These are phyloP conservation scores for Neosilurus mollespiculum DNA, from an alignment of 2,797 vertebrate species.

Conservation along the genomic window DNA sequence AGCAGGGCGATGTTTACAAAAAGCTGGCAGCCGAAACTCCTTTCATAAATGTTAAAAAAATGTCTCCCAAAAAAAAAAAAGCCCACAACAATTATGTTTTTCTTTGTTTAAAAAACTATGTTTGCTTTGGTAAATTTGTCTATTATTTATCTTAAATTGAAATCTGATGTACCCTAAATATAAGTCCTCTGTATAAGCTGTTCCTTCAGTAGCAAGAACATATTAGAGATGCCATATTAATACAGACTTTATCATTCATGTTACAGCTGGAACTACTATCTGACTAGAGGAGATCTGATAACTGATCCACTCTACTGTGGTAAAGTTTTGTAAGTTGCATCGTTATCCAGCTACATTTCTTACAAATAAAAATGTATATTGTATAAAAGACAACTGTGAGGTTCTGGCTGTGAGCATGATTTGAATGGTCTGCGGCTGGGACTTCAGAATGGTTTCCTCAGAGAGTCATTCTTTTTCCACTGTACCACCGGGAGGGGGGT, in stretches of 20 bases:
- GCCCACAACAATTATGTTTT: background rate
- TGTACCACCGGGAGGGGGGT: constrained; percentile 53
- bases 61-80: background rate
- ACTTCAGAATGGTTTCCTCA: constrained; percentile 48
- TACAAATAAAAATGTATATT: constrained; percentile 13
- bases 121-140: background rate
- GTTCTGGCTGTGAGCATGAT: constrained; percentile 23
- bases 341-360: background rate
- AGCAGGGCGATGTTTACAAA: background rate
- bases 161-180: background rate
- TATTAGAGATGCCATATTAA: background rate
- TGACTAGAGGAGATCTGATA: background rate
- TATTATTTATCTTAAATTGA: background rate
- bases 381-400: constrained; percentile 20
- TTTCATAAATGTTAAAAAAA: background rate
- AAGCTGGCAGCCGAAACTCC: too few species aligned
- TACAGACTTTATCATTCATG: background rate
- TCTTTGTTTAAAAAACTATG: background rate
- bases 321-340: background rate
- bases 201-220: background rate
- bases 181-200: background rate
- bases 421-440: constrained; percentile 44
- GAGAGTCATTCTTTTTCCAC: constrained; percentile 46
- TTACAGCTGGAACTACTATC: background rate
- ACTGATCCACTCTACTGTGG: background rate